A percentile compares a stretch with the other conserved stretches of the same genome.
These are phyloP conservation scores for Grammatotria lemairii DNA, from an alignment of 2,113 vertebrate species.

Conservation along the genomic window DNA sequence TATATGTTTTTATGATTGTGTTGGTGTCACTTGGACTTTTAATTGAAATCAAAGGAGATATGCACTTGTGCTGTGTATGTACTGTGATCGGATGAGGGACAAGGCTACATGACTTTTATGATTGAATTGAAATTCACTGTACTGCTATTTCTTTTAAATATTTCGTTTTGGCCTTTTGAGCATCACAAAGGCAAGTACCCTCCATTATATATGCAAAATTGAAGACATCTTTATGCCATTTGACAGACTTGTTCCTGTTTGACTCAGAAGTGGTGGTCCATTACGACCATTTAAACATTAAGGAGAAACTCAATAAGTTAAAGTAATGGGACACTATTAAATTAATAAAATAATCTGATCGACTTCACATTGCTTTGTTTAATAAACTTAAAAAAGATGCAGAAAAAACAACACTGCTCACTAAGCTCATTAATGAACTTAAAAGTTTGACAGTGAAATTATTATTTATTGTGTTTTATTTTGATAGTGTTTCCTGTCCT, in stretches of 20 bases:
- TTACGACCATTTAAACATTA: neutral
- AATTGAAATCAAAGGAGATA: neutral
- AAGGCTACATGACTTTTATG: neutral
- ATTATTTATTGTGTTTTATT: neutral
- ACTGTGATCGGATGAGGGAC: neutral
- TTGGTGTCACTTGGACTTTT: neutral
- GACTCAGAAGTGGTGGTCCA: neutral
- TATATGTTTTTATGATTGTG: neutral
- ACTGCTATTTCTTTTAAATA: neutral
- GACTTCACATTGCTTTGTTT: neutral
- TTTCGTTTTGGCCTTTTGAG: neutral
- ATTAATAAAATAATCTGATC: neutral
- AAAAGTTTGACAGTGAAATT: neutral
- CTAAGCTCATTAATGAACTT: neutral
- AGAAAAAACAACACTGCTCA: neutral
- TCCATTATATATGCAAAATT: neutral
- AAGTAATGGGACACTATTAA: neutral
- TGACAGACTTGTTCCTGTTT: neutral
- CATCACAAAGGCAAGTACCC: neutral
- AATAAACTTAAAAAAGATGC: neutral
- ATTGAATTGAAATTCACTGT: neutral
- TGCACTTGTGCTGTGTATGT: neutral
- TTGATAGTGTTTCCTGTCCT: neutral
- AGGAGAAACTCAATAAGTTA: neutral
- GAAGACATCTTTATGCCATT: neutral